Evolutionary conservation across 2,113 vertebrate genomes (phyloP).

Genomic region (Crotalus viridis): DNA sequence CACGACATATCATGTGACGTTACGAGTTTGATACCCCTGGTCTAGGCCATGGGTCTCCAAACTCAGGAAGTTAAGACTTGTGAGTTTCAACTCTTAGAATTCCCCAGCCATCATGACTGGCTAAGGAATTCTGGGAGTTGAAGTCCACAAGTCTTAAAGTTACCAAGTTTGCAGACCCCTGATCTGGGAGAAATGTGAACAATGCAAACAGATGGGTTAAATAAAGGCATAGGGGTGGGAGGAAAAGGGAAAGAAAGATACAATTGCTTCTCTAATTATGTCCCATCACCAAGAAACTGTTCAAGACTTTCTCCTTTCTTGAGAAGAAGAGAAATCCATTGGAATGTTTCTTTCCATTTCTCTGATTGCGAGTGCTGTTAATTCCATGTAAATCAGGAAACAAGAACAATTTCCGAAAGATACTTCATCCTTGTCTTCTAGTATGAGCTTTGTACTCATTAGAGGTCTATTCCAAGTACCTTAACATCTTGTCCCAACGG

Average conservation of each 20-base stretch:
- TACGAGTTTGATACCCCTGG: no score
- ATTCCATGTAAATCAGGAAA: not conserved
- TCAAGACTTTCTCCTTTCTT: not conserved
- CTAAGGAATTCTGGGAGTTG: no score
- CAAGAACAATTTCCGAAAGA: not conserved
- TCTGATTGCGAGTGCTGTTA: not conserved
- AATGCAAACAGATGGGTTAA: not conserved
- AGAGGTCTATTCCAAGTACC: not conserved
- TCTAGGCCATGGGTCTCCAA: not conserved
- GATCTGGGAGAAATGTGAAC: not conserved
- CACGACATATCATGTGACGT: no score
- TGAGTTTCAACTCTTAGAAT: no score
- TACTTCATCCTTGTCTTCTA: not conserved
- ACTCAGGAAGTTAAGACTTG: no score
- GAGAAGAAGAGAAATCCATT: not conserved
- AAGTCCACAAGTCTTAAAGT: no score
- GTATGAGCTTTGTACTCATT: not conserved
- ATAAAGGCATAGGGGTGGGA: not conserved
- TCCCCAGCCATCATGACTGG: no score
- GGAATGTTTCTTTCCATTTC: not conserved
- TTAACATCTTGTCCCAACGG: no score
- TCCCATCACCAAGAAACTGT: not conserved
- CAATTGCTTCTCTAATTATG: not conserved
- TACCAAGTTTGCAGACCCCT: no score
- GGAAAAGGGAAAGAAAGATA: not conserved